Conservation (phyloP, 2,797 vertebrate genomes). For the Bucorvus abyssinicus region DNA sequence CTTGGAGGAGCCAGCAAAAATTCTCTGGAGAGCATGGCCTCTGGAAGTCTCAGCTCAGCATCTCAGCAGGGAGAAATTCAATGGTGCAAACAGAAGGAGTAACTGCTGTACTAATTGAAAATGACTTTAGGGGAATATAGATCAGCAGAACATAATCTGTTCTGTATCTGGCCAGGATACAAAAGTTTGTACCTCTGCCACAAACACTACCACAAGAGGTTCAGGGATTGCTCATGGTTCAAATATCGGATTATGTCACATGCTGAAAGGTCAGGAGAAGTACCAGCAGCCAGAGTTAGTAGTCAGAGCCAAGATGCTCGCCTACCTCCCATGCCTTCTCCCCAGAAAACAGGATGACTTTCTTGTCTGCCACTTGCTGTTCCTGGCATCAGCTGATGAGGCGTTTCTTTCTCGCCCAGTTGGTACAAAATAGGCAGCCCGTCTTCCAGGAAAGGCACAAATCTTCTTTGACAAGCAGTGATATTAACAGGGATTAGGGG, state of each 20-base stretch:
- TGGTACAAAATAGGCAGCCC: not conserved
- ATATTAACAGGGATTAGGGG: constrained; percentile 62
- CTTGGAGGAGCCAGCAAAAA: not conserved
- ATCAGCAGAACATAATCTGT: constrained; percentile 17
- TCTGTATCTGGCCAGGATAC: not conserved
- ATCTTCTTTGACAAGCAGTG: constrained; percentile 58
- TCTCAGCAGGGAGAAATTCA: not conserved
- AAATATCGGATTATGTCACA: not conserved
- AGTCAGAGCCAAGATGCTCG: not conserved
- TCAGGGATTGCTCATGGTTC: not conserved
- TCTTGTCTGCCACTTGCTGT: not conserved
- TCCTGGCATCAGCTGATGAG: constrained; percentile 20
- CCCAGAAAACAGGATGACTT: constrained; percentile 32
- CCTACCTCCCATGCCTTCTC: not conserved
- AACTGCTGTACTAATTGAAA: not conserved
- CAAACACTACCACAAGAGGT: rapidly evolving
- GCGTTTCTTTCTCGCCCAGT: not conserved
- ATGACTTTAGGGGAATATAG: not conserved
- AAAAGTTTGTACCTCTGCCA: not conserved
- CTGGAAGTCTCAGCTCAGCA: not conserved
- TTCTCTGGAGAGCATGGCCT: rapidly evolving
- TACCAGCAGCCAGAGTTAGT: not conserved
- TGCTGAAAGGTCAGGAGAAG: not conserved
- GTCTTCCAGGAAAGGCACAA: constrained; percentile 58
- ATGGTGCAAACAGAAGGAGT: not conserved